These are phyloP conservation scores for Phylloscopus trochiloides DNA, from an alignment of 2,113 vertebrate genomes.

Conservation along the genomic window DNA sequence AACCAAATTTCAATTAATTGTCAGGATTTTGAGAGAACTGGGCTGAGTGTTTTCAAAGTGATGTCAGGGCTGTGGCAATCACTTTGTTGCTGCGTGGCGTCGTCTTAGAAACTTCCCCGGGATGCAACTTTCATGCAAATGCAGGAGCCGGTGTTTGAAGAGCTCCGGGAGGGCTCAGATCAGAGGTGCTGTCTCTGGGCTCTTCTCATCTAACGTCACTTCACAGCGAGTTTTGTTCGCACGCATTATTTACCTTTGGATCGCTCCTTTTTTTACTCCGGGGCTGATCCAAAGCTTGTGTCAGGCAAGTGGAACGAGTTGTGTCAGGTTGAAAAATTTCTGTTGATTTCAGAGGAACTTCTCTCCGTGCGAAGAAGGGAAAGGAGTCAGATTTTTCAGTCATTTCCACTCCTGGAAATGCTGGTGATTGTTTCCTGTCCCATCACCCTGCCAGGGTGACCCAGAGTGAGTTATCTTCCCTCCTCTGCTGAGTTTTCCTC, in stretches of 20 bases:
- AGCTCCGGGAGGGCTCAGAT: not conserved
- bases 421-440: no score
- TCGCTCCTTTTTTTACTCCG: not conserved
- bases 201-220: not conserved
- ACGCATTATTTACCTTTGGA: not conserved
- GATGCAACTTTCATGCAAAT: not conserved
- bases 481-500: not conserved
- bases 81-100: not conserved
- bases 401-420: not conserved
- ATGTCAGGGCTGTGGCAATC: not conserved
- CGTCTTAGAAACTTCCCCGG: not conserved
- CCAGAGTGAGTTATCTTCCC: rapidly evolving
- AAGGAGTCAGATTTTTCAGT: not conserved
- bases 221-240: not conserved
- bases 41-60: slow-evolving; percentile 16
- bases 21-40: slow-evolving; percentile 32
- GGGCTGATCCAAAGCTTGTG: not conserved
- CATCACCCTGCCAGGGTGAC: no score
- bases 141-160: slow-evolving; percentile 6
- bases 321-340: not conserved
- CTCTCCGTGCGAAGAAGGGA: not conserved
- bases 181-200: not conserved
- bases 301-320: not conserved
- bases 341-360: not conserved
- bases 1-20: slow-evolving; percentile 21